Evolutionary conservation across 92 coral and sea anemone genomes (phyloP).

Genomic region (Diadumene lineata): DNA sequence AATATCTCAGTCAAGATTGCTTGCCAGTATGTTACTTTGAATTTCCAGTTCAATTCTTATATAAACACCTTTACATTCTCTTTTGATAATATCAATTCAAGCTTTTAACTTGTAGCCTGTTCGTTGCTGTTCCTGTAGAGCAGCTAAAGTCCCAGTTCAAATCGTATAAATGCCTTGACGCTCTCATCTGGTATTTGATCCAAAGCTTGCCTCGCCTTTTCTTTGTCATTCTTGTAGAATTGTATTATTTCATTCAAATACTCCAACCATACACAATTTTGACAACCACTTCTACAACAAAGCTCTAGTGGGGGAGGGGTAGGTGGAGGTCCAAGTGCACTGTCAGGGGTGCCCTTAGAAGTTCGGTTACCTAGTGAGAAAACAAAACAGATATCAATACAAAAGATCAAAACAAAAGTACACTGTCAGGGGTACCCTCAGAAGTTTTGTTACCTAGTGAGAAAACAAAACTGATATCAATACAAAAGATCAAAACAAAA

Average conservation of each 20-base stretch:
- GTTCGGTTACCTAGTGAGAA: constrained; percentile 4
- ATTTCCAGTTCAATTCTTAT: too few species aligned
- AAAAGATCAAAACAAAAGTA: not conserved
- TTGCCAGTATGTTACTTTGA: too few species aligned
- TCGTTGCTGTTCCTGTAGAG: not conserved
- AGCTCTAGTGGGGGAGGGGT: constrained; percentile 79
- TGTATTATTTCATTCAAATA: constrained; percentile 76
- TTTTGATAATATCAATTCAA: not conserved
- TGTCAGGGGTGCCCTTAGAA: constrained; percentile 13
- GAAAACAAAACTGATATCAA: too few species aligned
- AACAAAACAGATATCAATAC: not conserved
- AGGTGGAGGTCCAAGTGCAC: constrained; percentile 51
- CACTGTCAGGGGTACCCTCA: too few species aligned
- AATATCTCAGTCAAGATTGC: too few species aligned
- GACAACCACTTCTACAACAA: constrained; percentile 99
- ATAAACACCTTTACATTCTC: not conserved
- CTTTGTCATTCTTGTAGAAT: constrained; percentile 61
- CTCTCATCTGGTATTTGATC: constrained; percentile 87
- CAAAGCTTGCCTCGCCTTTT: constrained; percentile 67
- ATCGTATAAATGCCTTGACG: constrained; percentile 59
- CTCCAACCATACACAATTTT: constrained; percentile 92
- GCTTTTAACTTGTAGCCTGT: not conserved
- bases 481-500: too few species aligned
- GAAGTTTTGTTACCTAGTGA: too few species aligned
- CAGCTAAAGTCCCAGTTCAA: constrained; percentile 29